Base-by-base conservation (phyloP, 2,888 invertebrate genomes). In the Laothoe populi region DNA sequence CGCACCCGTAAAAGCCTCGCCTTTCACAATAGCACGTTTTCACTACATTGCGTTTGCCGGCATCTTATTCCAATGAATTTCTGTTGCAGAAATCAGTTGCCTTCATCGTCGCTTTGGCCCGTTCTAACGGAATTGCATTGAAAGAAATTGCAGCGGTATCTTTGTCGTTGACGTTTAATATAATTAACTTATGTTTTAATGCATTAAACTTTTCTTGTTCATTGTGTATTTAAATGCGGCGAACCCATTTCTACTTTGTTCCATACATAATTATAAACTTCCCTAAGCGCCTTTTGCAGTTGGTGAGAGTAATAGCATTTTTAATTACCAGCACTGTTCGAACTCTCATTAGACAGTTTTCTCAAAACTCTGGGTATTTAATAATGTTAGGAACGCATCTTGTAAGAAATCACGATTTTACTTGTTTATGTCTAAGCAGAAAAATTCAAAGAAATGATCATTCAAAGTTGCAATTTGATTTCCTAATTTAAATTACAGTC, bases 51-150 rank as follows among this genome's bases (percentile, higher is more conserved):
- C 85, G 77, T 84, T 83, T 81, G 75, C 77, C 73, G 65, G 74
- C 77, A 81, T 83, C 81, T 81, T 81, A 81, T 84, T 77, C 78
- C 79, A 83, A 85, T 86, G 83, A 84, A 85, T 83, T 86, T 82
- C 78, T 77, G 80, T 75, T 74, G 74, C 69, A 69, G 70, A 81
- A n/a, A 82, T 83, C 77, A 72, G 71, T 77, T 68, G 35, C 26
- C 23, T 58, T n/a, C 40, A 40, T 40, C 42, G 26, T 16, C 16
- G 19, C 53, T n/a, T 53, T n/a, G 21, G 21, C 21, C 11, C 26
- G 11, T 53, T 26, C 31, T 23, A 19, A 31, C 16, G 19, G 53
- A 19, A 53, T 4, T 35, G 53, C 31, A 53, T 35, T 35, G 10
- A 31, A 53, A 19, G 19, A 16, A 49, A 8, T 48, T 48, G 5